These are phyloP conservation scores for Pocota personata DNA, from an alignment of 2,888 invertebrate genomes.

Conservation along the genomic window DNA sequence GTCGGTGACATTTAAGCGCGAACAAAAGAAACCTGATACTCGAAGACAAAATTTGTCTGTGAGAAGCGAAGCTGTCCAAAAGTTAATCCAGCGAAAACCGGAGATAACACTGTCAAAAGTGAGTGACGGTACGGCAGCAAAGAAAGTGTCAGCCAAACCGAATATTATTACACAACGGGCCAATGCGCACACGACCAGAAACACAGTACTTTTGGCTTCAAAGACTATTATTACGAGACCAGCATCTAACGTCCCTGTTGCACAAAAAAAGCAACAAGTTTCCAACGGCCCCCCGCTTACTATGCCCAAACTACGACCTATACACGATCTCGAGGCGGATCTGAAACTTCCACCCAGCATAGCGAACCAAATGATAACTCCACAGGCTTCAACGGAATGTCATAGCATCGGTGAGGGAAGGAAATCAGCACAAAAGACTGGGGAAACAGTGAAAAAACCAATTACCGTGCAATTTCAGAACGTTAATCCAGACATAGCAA, in stretches of 20 bases:
- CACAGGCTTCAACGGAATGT: conserved; percentile 12
- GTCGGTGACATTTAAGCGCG: background rate
- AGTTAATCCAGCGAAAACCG: conserved; percentile 14
- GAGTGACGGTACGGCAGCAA: background rate
- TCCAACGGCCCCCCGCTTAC: background rate
- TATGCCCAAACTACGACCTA: conserved; percentile 7
- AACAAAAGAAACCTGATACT: background rate
- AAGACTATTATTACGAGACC: background rate
- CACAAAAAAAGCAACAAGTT: background rate
- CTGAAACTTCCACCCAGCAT: conserved; percentile 19
- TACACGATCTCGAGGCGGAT: background rate
- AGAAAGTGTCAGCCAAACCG: background rate
- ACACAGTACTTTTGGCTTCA: background rate
- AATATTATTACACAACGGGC: background rate
- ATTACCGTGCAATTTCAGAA: conserved; percentile 59
- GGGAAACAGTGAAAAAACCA: background rate
- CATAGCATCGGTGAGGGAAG: conserved; percentile 18
- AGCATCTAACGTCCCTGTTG: background rate
- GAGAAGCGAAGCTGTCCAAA: background rate
- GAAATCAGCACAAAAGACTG: background rate
- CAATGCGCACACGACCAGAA: background rate
- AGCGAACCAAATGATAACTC: conserved; percentile 13
- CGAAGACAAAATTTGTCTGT: background rate
- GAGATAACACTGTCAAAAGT: conserved; percentile 39
- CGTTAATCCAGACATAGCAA: conserved; percentile 35